Conservation (phyloP, 1,140 invertebrate genomes). For the Brevipalpus yothersi region DNA sequence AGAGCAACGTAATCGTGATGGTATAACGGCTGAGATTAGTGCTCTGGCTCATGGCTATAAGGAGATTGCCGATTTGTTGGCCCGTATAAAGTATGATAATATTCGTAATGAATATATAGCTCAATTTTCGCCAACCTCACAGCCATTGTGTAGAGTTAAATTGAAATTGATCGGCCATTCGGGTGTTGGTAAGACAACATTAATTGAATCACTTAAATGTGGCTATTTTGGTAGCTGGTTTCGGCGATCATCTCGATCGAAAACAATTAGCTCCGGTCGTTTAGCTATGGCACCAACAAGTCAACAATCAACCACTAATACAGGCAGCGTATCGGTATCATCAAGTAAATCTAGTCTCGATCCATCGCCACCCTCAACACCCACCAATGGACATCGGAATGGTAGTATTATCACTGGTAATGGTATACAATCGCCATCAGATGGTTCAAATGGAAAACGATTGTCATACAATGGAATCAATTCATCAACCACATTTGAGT, state of each 20-base stretch:
- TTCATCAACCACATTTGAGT: not conserved
- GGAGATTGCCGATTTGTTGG: slow-evolving; percentile 43
- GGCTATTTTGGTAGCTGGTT: slow-evolving; percentile 38
- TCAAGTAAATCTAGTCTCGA: slow-evolving; percentile 3
- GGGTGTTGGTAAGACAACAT: slow-evolving; percentile 44
- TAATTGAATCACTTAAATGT: slow-evolving; percentile 42
- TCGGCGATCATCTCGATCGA: slow-evolving; percentile 18
- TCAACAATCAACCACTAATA: not conserved
- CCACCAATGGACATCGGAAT: not conserved
- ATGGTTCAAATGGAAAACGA: not conserved
- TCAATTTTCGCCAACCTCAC: slow-evolving; percentile 33
- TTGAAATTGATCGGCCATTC: slow-evolving; percentile 49
- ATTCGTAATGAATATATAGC: slow-evolving; percentile 34
- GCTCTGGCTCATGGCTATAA: slow-evolving; percentile 50
- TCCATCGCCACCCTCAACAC: not conserved
- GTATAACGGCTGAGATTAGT: slow-evolving; percentile 51
- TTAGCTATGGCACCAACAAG: not conserved
- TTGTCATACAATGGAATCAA: not conserved
- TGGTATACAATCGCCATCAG: not conserved
- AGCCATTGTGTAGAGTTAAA: slow-evolving; percentile 39
- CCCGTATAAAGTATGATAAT: slow-evolving; percentile 34
- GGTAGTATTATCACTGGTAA: not conserved
- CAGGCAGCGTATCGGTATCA: not conserved
- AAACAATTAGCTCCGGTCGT: not conserved
- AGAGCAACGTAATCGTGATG: slow-evolving; percentile 39